Base-by-base conservation (phyloP, 2,797 vertebrate species). In the Limnodromus scolopaceus region DNA sequence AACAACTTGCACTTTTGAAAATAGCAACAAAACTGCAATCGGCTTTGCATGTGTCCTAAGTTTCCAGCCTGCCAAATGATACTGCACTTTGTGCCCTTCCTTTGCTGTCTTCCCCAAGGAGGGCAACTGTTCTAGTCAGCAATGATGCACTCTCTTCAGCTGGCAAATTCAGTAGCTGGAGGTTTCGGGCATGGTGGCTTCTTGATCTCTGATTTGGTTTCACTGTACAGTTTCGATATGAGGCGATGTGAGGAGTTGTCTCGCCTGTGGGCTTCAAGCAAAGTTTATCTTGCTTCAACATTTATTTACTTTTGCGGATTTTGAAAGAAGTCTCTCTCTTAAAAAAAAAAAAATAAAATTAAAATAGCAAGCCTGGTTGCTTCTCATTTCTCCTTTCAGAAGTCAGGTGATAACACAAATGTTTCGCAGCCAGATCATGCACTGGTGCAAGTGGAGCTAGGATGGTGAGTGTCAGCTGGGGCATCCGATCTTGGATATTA, bases 1-100 rank as follows among this genome's bases (percentile, higher is more conserved):
- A 96, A 95, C 77, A 96, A 34, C 92, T 83, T 84, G 53, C 49
- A 69, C 79, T 96, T 89, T 81, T 84, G 94, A 94, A 96, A 96
- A 94, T 24, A 92, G 78, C 91, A 95, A 60, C 48, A 71, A 18
- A 89, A 95, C 94, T 74, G 77, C 94, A 75, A 77, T 85, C 34
- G 32, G 79, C 89, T 96, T 96, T 96, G 77, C 55, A 61, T 88
- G 75, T 65, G 91, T 78, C 72, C 25, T 14, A 74, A 90, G 77
- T 87, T 93, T 92, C 69, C 92, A 75, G 75, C 57, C n/a, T 49
- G 94, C 71, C 27, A 91, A 87, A 91, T 23, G 81, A 53, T 43
- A 5, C 39, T 75, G 91, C 72, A 86, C 86, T 83, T 69, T 58
- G 69, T 69, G 81, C 82, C 87, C 80, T 91, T 86, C 34, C 30